Evolutionary conservation across 2,113 vertebrate genomes (phyloP).

Genomic region (Cavia aperea): DNA sequence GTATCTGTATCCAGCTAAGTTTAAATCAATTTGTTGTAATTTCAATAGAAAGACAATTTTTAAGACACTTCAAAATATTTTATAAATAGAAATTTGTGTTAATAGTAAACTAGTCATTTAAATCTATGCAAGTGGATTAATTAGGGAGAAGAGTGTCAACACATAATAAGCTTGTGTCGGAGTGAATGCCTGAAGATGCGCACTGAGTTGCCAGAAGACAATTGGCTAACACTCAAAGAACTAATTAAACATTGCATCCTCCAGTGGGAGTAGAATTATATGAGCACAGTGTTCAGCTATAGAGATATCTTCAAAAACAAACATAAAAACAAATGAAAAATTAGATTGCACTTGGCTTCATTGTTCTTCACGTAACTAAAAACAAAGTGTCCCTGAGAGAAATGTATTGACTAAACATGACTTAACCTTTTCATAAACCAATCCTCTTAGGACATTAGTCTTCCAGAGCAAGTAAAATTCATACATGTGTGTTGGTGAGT

Average conservation of each 20-base stretch:
- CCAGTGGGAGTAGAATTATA: neutral
- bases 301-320: neutral
- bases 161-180: neutral
- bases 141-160: neutral
- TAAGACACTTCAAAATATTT: neutral
- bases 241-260: conserved; percentile 36
- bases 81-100: neutral
- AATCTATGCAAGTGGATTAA: neutral
- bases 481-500: neutral
- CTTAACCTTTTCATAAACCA: neutral
- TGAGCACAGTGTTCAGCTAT: neutral
- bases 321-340: neutral
- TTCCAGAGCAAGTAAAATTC: neutral
- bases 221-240: conserved; percentile 15
- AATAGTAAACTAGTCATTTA: neutral
- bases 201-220: neutral
- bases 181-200: neutral
- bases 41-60: neutral
- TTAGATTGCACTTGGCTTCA: neutral
- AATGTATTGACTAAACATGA: neutral
- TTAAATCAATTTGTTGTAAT: neutral
- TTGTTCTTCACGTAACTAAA: neutral
- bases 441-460: neutral
- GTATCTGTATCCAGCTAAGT: neutral
- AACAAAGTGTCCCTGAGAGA: neutral